A percentile compares a stretch with the other conserved stretches of the same genome.
Conservation (phyloP, 2,797 vertebrate genomes). For the Xenopus petersii region DNA sequence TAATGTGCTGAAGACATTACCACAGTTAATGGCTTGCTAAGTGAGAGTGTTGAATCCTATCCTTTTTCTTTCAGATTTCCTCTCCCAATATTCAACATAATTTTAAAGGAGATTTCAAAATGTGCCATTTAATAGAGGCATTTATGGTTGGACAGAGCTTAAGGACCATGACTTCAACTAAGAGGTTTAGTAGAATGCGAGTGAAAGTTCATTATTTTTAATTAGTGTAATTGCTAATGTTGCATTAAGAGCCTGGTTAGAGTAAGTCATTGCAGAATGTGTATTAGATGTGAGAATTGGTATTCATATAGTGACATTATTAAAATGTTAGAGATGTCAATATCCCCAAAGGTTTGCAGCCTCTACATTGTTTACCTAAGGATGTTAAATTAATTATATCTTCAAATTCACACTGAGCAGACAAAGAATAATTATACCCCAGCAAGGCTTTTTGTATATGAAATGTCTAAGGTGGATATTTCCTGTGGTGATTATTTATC, state of each 20-base stretch:
- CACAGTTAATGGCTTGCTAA: slow-evolving; percentile 64
- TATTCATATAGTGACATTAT: slow-evolving; percentile 69
- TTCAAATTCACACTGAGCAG: slow-evolving; percentile 54
- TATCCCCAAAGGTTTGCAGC: slow-evolving; percentile 57
- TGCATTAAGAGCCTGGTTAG: slow-evolving; percentile 73
- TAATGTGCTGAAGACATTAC: slow-evolving; percentile 60
- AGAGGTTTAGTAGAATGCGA: slow-evolving; percentile 67
- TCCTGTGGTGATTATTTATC: slow-evolving; percentile 14
- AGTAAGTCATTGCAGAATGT: slow-evolving; percentile 71
- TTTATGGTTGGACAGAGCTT: slow-evolving; percentile 59
- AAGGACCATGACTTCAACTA: slow-evolving; percentile 54
- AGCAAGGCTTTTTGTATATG: slow-evolving; percentile 21
- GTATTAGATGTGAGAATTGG: slow-evolving; percentile 67
- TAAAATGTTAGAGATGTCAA: slow-evolving; percentile 66
- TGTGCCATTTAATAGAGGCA: slow-evolving; percentile 58
- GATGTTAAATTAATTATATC: slow-evolving; percentile 64
- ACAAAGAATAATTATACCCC: slow-evolving; percentile 39
- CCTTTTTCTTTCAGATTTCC: slow-evolving; percentile 59
- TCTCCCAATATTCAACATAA: slow-evolving; percentile 61
- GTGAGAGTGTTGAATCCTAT: slow-evolving; percentile 60
- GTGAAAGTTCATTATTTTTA: slow-evolving; percentile 74
- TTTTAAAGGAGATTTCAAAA: slow-evolving; percentile 73
- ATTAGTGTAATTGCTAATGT: slow-evolving; percentile 74
- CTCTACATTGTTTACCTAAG: slow-evolving; percentile 57
- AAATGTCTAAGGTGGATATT: slow-evolving; percentile 9